Evolutionary conservation across 1,140 invertebrate species (phyloP), one percentile per base, ranked within the genome.

Genomic region (Samia ricini): DNA sequence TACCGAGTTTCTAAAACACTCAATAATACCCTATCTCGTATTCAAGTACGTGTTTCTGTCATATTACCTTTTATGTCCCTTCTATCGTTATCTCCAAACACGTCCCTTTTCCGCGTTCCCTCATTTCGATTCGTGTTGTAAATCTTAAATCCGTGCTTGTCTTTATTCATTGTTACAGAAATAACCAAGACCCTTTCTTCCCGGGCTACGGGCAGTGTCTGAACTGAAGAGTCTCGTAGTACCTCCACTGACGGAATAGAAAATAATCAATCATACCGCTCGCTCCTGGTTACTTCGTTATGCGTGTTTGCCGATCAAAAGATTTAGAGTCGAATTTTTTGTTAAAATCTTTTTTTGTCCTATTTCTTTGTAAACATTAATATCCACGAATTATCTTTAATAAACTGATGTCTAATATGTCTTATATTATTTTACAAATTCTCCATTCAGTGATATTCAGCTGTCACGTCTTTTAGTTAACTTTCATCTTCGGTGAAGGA

Each of bases 221-320:
- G 60, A 42, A 33, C 42, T 48, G 68, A 68, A 64, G 60, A 67
- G 62, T 54, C 54, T 57, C 71, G 60, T 82, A 72, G 73, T 72
- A 76, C 74, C 76, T 76, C 61, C 64, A 64, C 73, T 80, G 79
- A 85, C 74, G 78, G 79, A 85, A 86, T 77, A 81, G 66, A 62
- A 71, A 68, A 79, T 83, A 88, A 88, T 88, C 85, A 86, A 88
- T 88, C 85, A 88, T 86, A 78, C 75, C 76, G 63, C 77, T 78
- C 79, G 67, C 66, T 77, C 80, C 75, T 59, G 64, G 76, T 81
- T 85, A 84, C 84, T 84, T 75, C 72, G 77, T 77, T 85, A 82
- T 87, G 77, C 74, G 71, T 69, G 77, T 79, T 84, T 79, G 76
- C 76, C 72, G 76, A 65, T 74, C 48, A 60, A 74, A 69, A 60